These are phyloP conservation scores for Helleia helle DNA, from an alignment of 2,888 invertebrate species.

Conservation along the genomic window DNA sequence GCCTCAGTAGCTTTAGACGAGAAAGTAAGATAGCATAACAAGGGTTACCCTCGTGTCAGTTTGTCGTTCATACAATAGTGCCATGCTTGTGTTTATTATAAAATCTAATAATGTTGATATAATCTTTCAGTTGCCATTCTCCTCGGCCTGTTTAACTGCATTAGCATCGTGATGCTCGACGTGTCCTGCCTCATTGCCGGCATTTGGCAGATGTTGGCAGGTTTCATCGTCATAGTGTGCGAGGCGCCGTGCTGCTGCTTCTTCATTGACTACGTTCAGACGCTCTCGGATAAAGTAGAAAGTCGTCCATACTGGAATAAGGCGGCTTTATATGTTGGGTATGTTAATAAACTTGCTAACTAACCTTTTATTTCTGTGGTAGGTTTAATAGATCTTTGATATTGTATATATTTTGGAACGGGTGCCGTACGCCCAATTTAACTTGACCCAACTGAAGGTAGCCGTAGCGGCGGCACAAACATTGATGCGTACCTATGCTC, in stretches of 20 bases:
- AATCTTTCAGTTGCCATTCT: conserved; percentile 89
- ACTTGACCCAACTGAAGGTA: too few relatives aligned
- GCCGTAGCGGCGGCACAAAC: too few relatives aligned
- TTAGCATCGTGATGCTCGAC: conserved; percentile 76
- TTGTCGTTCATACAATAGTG: too few relatives aligned
- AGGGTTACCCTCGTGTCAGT: too few relatives aligned
- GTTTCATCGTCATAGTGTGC: conserved; percentile 89
- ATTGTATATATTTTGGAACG: too few relatives aligned
- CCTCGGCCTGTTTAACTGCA: conserved; percentile 84
- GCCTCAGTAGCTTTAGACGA: too few relatives aligned
- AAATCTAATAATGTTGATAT: too few relatives aligned
- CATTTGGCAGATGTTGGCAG: conserved; percentile 90
- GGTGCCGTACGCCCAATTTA: too few relatives aligned
- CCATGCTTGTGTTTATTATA: too few relatives aligned
- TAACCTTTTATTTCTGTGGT: neutral
- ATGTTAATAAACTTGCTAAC: neutral
- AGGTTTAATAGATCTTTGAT: too few relatives aligned
- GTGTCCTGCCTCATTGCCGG: conserved; percentile 83
- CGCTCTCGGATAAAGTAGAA: conserved; percentile 87
- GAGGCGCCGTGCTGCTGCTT: conserved; percentile 98
- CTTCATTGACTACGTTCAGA: conserved; percentile 95
- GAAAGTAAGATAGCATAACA: too few relatives aligned
- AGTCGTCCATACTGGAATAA: conserved; percentile 91
- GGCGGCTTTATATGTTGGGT: conserved; percentile 89
- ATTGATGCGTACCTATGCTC: too few relatives aligned